Base-by-base conservation (phyloP, 2,888 invertebrate species). In the Trissolcus japonicus region DNA sequence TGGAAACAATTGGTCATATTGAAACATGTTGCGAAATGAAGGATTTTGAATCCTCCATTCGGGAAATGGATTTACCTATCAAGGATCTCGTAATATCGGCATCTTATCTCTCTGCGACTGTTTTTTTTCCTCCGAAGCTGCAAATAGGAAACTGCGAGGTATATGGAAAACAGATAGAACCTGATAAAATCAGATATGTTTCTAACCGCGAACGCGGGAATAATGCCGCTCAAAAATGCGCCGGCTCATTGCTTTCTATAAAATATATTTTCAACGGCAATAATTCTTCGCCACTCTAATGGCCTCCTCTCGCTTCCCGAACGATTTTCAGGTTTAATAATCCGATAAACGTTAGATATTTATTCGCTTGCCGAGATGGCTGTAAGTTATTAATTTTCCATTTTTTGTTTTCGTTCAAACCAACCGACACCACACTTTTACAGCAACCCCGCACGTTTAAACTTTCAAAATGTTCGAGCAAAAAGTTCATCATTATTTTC, bases 111-210 rank as follows among this genome's bases (percentile, higher is more conserved):
- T 35, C 35, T 11, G 35, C 1, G 35, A 11, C 9, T 11, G 7
- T 7, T 6, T 6, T 48, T 1, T 53, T 60, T 68, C 46, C 59
- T 60, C 21, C 7, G 41, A 17, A 60, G 59, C 29, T n/a, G 16
- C 60, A 40, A 68, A 61, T 61, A 56, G 61, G 61, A 56, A 69
- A 69, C 17, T 19, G 2, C 48, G 6, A 16, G 16, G 35, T 54
- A 25, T 54, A 69, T 69, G 59, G 50, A 69, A 61, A 69, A 29
- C 50, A 46, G 55, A 69, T 61, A 69, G 60, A 35, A 35, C 9
- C 21, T 55, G 61, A 69, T 69, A 69, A 69, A 69, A 69, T 69
- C 69, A 61, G 61, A 69, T 61, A 61, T 14, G 43, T 67, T 67
- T 67, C 60, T 68, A 68, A 60, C 69, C 50, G 53, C 54, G 54